Base-by-base conservation (phyloP, 1,140 invertebrate species). In the Drosophila suzukii region DNA sequence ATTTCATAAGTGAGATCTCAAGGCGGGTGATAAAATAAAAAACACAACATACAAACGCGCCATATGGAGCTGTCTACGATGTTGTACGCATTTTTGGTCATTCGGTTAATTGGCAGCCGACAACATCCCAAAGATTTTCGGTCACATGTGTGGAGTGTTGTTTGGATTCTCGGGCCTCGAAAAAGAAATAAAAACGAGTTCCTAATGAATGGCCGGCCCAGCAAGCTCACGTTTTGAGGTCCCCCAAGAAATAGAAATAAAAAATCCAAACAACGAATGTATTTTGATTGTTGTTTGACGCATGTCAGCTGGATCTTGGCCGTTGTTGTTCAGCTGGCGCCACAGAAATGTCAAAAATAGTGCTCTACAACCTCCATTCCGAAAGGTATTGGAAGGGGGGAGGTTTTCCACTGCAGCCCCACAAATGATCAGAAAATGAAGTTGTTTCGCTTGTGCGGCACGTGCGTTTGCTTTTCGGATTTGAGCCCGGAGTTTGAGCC, bases 201-300 rank as follows among this genome's bases (percentile, higher is more conserved):
- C 85, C 82, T 89, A 89, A 89, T 89, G 84, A 89, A 89, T 89
- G 84, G 84, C 77, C 74, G 77, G 79, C 85, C 88, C 61, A 82
- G 81, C 81, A 71, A 72, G 78, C 77, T 76, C 84, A 89, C 84
- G 84, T 89, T 89, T 89, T 81, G 62, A 75, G 67, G 62, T 66
- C 46, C 54, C 62, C 39, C 43, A 12, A 17, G 24, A 24, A 44
- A 44, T 5, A 27, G 3, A 49, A 53, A 46, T 15, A 58, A 55
- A 53, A 61, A 57, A 62, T 34, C 49, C 41, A 55, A 76, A 49
- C 58, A 72, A 36, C 70, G 75, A 78, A 80, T 82, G 75, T 83
- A 86, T 88, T 86, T 86, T 86, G 83, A 86, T 86, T 88, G 83
- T 88, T 88, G 83, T 89, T 88, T 88, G 84, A 88, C 84, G 84